Base-by-base conservation (phyloP, 2,797 vertebrate genomes). In the Poeciliopsis turneri region DNA sequence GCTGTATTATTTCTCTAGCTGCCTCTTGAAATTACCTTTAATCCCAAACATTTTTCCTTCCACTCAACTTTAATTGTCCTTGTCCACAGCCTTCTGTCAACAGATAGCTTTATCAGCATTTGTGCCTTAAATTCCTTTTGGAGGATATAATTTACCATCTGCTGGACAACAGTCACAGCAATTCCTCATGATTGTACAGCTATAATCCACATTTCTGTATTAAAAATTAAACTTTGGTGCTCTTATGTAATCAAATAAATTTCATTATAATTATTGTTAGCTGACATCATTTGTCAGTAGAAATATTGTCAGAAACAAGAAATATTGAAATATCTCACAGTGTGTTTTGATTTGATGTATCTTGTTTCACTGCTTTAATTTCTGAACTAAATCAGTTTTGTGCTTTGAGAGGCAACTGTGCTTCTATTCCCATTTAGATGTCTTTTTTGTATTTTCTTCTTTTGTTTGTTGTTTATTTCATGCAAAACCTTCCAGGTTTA, bases 401-500 rank as follows among this genome's bases (percentile, higher is more conserved):
- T 2, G 36, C 11, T 64, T 66, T 5, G 10, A 68, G 64, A 41
- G 11, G 36, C 9, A 25, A 39, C 23, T 53, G 46, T 30, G 12
- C 7, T 46, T 43, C 9, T 23, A 30, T 3, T 61, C 18, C 12
- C 18, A 39, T 11, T 45, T 0, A 3, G 0, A 28, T 28, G 30
- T 7, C 20, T 82, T 18, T 28, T 49, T 18, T 53, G 47, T 6
- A n/a, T 5, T 70, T 10, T 23, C n/a, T 36, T 49, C 51, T 16
- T 74, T 13, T 4, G 25, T 30, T 41, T 72, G 16, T 41, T 13
- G 12, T 59, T 25, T 33, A 46, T n/a, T 57, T 30, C 23, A 5
- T 23, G 28, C 47, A n/a, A 76, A n/a, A 28, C 43, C 0, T 39
- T 74, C 70, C 20, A 99, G 98, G 96, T 99, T 78, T 97, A 97